Evolutionary conservation across 2,113 vertebrate genomes (phyloP).

Genomic region (Antennarius striatus): DNA sequence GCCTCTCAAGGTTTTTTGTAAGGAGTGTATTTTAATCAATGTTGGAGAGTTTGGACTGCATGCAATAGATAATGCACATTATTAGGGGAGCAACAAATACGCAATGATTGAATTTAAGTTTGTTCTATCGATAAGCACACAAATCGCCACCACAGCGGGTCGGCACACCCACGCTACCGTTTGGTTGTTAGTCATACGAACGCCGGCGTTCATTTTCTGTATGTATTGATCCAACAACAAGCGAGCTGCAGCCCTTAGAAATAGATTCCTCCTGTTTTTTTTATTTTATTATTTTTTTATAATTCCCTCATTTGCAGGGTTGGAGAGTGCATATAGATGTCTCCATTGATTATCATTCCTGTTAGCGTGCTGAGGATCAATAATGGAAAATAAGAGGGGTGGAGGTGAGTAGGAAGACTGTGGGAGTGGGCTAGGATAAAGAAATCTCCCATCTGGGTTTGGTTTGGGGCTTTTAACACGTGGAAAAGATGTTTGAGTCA

Average conservation of each 20-base stretch:
- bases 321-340: constrained; percentile 68
- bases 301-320: constrained; percentile 41
- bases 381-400: constrained; percentile 52
- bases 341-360: constrained; percentile 72
- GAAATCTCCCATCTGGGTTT: constrained; percentile 5
- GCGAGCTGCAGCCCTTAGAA: background rate
- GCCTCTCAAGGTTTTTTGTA: too few species aligned
- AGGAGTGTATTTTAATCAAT: too few species aligned
- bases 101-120: background rate
- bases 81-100: background rate
- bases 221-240: constrained; percentile 39
- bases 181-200: constrained; percentile 10
- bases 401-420: constrained; percentile 2
- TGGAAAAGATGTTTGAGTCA: constrained; percentile 5
- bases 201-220: constrained; percentile 13
- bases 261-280: background rate
- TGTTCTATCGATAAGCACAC: constrained; percentile 1
- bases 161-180: constrained; percentile 4
- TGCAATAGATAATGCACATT: background rate
- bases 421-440: constrained; percentile 21
- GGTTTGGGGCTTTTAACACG: constrained; percentile 25
- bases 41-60: background rate
- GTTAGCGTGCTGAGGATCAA: constrained; percentile 59
- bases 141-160: constrained; percentile 4
- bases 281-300: background rate